Evolutionary conservation across 2,888 invertebrate species (phyloP), one percentile per base, ranked within the genome.

Genomic region (Alentia gelatinosa): DNA sequence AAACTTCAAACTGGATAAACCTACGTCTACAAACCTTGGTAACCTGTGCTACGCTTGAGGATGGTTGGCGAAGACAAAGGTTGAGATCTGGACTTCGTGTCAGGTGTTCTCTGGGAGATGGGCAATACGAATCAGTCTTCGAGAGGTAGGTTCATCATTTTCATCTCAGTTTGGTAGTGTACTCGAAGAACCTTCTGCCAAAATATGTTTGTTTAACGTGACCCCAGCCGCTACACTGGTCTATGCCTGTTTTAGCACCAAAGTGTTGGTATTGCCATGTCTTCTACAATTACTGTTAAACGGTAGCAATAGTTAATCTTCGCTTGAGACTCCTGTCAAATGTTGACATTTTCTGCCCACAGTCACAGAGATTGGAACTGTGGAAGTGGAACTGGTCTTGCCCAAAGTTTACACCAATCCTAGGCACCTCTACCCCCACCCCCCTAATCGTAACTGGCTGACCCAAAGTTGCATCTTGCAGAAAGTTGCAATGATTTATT

Each of bases 61-160:
- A 79, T 79, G 79, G 39, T 79, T 39, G 79, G 9, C 39, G 79
- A 79, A 79, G 35, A 79, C 79, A 79, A 79, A 12, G 79, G 79
- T n/a, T 79, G 79, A 79, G 37, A 39, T 79, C 39, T 37, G 79
- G 79, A 79, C 39, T 35, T n/a, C 19, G 23, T 79, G 35, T 12
- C 79, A 79, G 37, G 35, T 39, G 79, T 79, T 35, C 39, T 5
- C 39, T 39, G 79, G 79, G 79, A 79, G 39, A 79, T 79, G 79
- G 79, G 79, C 35, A 79, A 79, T 19, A 39, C 79, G 37, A 79
- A 79, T 26, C 79, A 79, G 23, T 37, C 9, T n/a, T n/a, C 12
- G 79, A 79, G 79, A 79, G 79, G 79, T 79, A 79, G 79, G 79
- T 1, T 35, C 19, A 15, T 19, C 79, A 39, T 79, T 79, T 79